A percentile compares a stretch with the other conserved stretches of the same genome.
phyloP scores from a whole-genome alignment of 2,113 vertebrate species.

The Tringa solitaria region DNA sequence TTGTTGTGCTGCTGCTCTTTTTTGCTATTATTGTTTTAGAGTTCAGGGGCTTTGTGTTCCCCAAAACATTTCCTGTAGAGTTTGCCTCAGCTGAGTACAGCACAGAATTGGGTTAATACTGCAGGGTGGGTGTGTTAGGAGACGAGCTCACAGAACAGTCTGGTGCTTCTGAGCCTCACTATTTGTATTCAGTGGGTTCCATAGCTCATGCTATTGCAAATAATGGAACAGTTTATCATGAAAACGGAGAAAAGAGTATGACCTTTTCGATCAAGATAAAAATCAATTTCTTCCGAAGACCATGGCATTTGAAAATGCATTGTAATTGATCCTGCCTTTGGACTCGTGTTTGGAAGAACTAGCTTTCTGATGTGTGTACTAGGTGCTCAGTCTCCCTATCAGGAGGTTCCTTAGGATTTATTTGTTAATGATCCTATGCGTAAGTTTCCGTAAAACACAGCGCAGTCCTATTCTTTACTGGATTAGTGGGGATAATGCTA shows the following conservation, averaged over 20 bases:
- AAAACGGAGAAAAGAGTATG: background rate
- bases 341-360: background rate
- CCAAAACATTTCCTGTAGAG: background rate
- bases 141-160: background rate
- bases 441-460: background rate
- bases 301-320: background rate
- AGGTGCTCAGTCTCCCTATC: background rate
- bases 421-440: background rate
- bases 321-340: background rate
- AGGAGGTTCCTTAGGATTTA: background rate
- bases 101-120: background rate
- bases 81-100: background rate
- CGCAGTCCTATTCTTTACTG: background rate
- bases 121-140: background rate
- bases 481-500: background rate
- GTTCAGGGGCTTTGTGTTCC: background rate
- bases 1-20: background rate
- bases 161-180: background rate
- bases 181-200: background rate
- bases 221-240: background rate
- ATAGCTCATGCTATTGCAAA: background rate
- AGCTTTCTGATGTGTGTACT: background rate
- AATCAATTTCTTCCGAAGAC: background rate
- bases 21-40: background rate
- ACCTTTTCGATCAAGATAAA: slow-evolving; percentile 15